Evolutionary conservation across 2,797 vertebrate genomes (phyloP).

Genomic region (Brotogeris chrysoptera): DNA sequence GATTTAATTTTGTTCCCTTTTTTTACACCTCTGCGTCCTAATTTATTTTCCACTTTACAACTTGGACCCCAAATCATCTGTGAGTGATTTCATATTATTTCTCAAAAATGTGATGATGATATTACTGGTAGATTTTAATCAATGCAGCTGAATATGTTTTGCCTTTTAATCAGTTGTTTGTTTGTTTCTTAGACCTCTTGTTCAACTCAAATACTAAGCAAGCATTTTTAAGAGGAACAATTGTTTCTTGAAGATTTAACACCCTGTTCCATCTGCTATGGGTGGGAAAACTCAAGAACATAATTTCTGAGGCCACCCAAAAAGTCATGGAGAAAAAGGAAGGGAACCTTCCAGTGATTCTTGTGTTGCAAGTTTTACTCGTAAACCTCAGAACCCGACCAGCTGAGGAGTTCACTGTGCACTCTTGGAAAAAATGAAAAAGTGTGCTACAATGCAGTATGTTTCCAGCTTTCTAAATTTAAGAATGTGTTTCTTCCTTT

Average conservation of each 20-base stretch:
- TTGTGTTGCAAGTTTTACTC: neutral
- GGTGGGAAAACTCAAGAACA: neutral
- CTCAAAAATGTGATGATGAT: neutral
- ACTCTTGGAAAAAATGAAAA: neutral
- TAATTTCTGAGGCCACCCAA: constrained; percentile 19
- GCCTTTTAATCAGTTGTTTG: neutral
- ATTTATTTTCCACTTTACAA: neutral
- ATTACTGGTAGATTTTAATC: neutral
- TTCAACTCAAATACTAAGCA: neutral
- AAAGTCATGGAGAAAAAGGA: neutral
- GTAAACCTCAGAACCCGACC: neutral
- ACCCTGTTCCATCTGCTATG: neutral
- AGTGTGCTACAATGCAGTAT: neutral
- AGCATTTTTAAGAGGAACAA: neutral
- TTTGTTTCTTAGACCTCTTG: neutral
- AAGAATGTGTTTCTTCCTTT: neutral
- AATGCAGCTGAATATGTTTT: neutral
- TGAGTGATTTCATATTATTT: neutral
- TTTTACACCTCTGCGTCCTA: neutral
- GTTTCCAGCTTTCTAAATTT: neutral
- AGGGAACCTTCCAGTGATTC: neutral
- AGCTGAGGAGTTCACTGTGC: neutral
- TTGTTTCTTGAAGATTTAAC: constrained; percentile 5
- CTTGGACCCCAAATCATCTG: neutral
- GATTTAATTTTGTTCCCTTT: neutral